Conservation (phyloP, 30 jellyfish, hydroid and myxozoan genomes). For the Aurelia aurita complex sp. Pacific region DNA sequence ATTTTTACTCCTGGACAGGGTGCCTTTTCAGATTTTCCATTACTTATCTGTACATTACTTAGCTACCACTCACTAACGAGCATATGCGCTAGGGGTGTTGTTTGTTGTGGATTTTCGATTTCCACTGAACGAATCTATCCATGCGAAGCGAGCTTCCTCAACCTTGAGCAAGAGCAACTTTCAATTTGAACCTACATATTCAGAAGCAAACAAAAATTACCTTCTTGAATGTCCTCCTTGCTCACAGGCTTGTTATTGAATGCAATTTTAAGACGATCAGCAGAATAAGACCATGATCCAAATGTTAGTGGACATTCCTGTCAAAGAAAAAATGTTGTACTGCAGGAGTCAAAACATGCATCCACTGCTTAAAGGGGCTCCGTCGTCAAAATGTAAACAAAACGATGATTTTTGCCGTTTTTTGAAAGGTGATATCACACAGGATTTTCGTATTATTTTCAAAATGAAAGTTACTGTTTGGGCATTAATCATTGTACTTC, state of each 20-base stretch:
- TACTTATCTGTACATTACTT: too few species aligned
- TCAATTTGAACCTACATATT: neutral
- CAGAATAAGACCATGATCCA: conserved; percentile 87
- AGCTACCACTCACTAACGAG: too few species aligned
- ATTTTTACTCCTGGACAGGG: too few species aligned
- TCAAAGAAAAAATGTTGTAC: neutral
- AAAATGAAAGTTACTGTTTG: too few species aligned
- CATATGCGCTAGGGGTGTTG: too few species aligned
- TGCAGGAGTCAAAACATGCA: neutral
- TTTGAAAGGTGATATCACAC: too few species aligned
- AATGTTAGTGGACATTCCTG: conserved; percentile 66
- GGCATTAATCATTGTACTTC: too few species aligned
- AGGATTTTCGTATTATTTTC: too few species aligned
- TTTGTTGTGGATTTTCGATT: too few species aligned
- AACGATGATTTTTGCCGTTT: neutral
- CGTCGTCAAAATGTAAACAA: neutral
- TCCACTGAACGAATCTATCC: too few species aligned
- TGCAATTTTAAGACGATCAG: conserved; percentile 30
- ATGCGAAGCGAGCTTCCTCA: too few species aligned
- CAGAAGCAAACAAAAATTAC: neutral
- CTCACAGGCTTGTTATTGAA: neutral
- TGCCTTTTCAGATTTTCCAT: too few species aligned
- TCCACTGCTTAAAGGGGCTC: neutral
- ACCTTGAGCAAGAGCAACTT: neutral
- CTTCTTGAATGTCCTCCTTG: neutral